Evolutionary conservation across 2,113 vertebrate species (phyloP), one percentile per base, ranked within the genome.

Genomic region (Lamprotornis superbus): DNA sequence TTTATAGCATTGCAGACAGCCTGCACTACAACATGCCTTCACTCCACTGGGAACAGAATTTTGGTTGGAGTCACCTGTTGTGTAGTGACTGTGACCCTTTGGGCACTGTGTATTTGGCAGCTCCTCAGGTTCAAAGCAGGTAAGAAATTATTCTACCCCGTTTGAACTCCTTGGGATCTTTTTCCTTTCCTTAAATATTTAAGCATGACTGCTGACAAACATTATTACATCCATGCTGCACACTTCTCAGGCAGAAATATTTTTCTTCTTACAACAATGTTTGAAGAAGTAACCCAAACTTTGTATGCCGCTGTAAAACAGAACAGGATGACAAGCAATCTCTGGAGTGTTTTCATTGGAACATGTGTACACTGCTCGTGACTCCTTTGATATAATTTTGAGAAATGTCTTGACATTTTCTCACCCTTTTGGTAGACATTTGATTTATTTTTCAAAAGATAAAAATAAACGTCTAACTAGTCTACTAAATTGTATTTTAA

Each of bases 21-120:
- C 20, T 71, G 37, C 11, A 59, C 27, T 12, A 39, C 71, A 68
- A 59, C 64, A 97, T 93, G 92, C 28, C 87, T 95, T 86, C 73
- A 40, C 35, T 78, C 19, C 35, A 19, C 2, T 55, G 61, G 63
- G 35, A 86, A 86, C 35, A 49, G 70, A 60, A 31, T 53, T 31
- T 44, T 96, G 75, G 69, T 87, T 81, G 95, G 68, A 33, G 8
- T 70, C 37, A 84, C 55, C 23, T 96, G 56, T 30, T 89, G 61
- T 19, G 30, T 79, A 37, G 67, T 96, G 83, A 95, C 86, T 0
- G 4, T 40, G 15, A 5, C 42, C 10, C 19, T 95, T 78, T 73
- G 77, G 28, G 84, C 6, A 0, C 55, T 98, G 33, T 70, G 75
- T 35, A 73, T 96, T 80, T 98, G 96, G 95, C 93, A 87, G 44